phyloP scores from a whole-genome alignment of 2,797 vertebrate genomes.

The Rhyacichthys aspro region DNA sequence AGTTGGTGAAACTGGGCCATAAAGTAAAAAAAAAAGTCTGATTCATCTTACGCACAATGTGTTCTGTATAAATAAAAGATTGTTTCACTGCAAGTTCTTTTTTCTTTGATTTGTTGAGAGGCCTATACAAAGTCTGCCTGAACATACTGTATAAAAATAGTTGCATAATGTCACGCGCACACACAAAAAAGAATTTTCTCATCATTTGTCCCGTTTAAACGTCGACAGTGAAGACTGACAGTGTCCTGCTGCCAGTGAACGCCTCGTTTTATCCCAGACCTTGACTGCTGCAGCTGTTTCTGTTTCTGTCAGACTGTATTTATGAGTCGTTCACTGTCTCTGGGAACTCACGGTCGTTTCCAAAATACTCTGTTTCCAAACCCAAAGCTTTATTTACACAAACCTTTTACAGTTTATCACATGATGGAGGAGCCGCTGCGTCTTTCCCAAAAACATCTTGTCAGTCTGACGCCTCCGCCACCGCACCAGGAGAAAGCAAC shows the following conservation, averaged over 20 bases:
- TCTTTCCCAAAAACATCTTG: slow-evolving; percentile 73
- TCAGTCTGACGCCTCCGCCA: slow-evolving; percentile 74
- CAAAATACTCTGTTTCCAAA: slow-evolving; percentile 17
- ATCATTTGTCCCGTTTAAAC: slow-evolving; percentile 7
- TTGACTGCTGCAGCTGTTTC: slow-evolving; percentile 38
- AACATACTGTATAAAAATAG: neutral
- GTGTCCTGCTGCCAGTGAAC: slow-evolving; percentile 13
- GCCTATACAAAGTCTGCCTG: neutral
- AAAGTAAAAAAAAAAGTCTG: too few species aligned
- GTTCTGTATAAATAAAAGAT: too few species aligned
- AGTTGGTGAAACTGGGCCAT: too few species aligned
- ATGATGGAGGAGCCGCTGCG: slow-evolving; percentile 61
- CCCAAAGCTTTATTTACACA: slow-evolving; percentile 67
- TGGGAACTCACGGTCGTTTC: slow-evolving; percentile 21
- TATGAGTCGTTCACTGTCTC: slow-evolving; percentile 39
- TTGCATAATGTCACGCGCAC: neutral
- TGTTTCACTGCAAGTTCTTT: too few species aligned
- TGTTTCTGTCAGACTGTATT: slow-evolving; percentile 12
- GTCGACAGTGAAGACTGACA: slow-evolving; percentile 1
- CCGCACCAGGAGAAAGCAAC: slow-evolving; percentile 70
- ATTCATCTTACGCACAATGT: too few species aligned
- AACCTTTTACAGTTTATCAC: slow-evolving; percentile 58
- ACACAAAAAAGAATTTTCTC: slow-evolving; percentile 7
- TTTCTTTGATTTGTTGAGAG: too few species aligned
- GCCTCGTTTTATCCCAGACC: slow-evolving; percentile 26